Evolutionary conservation across 2,888 invertebrate species (phyloP).

Genomic region (Lithophane semibrunnea): DNA sequence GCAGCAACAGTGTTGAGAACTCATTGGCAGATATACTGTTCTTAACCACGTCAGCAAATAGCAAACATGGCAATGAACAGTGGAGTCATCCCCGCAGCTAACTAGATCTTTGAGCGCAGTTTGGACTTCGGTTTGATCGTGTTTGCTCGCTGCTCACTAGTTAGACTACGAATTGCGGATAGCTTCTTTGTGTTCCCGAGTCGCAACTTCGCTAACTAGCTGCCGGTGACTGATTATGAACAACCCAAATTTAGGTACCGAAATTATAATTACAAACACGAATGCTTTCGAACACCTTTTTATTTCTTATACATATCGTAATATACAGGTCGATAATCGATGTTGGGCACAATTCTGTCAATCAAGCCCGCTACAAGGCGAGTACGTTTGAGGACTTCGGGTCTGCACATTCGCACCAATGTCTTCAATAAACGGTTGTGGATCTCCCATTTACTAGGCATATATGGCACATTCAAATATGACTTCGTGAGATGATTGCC

Average conservation of each 20-base stretch:
- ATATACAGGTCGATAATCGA: slow-evolving; percentile 42
- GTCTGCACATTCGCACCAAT: slow-evolving; percentile 34
- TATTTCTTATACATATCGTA: slow-evolving; percentile 59
- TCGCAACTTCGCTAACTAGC: slow-evolving; percentile 87
- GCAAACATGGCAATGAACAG: slow-evolving; percentile 80
- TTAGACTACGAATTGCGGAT: slow-evolving; percentile 85
- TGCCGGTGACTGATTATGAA: slow-evolving; percentile 78
- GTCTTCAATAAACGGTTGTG: slow-evolving; percentile 36
- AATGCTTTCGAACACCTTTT: slow-evolving; percentile 9
- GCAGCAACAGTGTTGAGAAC: slow-evolving; percentile 60
- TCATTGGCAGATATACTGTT: slow-evolving; percentile 69
- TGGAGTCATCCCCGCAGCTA: slow-evolving; percentile 82
- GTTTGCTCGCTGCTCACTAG: slow-evolving; percentile 84
- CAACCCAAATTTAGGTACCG: slow-evolving; percentile 62
- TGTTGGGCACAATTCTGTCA: slow-evolving; percentile 43
- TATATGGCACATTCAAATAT: slow-evolving; percentile 30
- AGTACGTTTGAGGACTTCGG: slow-evolving; percentile 32
- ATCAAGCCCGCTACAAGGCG: slow-evolving; percentile 38
- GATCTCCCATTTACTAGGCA: slow-evolving; percentile 39
- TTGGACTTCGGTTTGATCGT: slow-evolving; percentile 87
- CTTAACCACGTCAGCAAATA: slow-evolving; percentile 72
- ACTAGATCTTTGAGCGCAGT: slow-evolving; percentile 89
- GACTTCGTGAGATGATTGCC: slow-evolving; percentile 35
- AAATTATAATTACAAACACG: slow-evolving; percentile 57
- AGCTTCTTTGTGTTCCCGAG: slow-evolving; percentile 87